phyloP scores from a whole-genome alignment of 2,113 vertebrate genomes.

The Notechis scutatus region DNA sequence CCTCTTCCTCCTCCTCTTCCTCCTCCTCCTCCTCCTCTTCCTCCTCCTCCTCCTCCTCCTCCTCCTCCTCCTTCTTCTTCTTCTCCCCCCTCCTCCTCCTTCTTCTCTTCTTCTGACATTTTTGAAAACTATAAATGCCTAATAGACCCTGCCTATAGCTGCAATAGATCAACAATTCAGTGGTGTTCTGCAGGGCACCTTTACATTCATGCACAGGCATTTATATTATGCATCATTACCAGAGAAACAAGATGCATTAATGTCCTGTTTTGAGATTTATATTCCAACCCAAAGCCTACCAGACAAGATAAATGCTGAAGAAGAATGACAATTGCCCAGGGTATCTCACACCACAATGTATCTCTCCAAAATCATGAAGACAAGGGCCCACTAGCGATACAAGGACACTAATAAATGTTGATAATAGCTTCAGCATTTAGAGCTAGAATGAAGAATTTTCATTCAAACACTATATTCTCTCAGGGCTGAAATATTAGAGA shows the following conservation, averaged over 20 bases:
- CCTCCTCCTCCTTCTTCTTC: rapidly evolving
- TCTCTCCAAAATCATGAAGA: not conserved
- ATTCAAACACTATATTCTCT: not conserved
- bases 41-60: rapidly evolving
- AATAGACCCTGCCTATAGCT: not conserved
- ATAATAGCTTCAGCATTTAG: not conserved
- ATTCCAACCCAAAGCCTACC: not conserved
- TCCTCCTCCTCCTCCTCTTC: rapidly evolving
- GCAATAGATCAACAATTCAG: not conserved
- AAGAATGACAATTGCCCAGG: not conserved
- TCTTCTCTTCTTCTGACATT: not conserved
- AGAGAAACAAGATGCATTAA: not conserved
- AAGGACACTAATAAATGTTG: not conserved
- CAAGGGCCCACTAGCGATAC: not conserved
- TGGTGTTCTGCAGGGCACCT: not conserved
- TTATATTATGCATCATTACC: not conserved
- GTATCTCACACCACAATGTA: not conserved
- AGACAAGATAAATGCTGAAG: not conserved
- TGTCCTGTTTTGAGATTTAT: not conserved
- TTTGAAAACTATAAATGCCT: not conserved
- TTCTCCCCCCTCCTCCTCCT: too few relatives aligned
- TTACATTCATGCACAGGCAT: not conserved
- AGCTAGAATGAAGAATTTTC: not conserved
- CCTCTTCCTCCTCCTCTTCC: rapidly evolving
- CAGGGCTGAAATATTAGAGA: not conserved